Evolutionary conservation across 2,888 invertebrate genomes (phyloP), one percentile per base, ranked within the genome.

Genomic region (Alloplasta piceator): DNA sequence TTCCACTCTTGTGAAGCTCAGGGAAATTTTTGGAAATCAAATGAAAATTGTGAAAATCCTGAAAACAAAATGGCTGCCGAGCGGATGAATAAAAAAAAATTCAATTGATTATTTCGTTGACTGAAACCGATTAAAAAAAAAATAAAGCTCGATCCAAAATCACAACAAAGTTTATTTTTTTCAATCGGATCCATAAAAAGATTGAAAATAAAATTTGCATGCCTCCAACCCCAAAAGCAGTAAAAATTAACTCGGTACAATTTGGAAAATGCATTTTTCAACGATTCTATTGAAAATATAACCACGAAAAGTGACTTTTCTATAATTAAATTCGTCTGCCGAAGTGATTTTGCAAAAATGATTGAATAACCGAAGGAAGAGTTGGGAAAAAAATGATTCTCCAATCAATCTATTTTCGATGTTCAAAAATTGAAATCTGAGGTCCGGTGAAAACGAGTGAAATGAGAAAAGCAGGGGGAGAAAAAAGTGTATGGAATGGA

Each of bases 381-480:
- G 12, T 38, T 36, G 1, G 56, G 41, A 39, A 9, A 72, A n/a
- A 72, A 46, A 43, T 52, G 46, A 50, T 38, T 60, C 36, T 7
- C 16, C 67, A 36, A 55, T 41, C 60, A 67, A 52, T 72, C 41
- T 36, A 78, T 72, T 58, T 66, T 66, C 52, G 7, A 39, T 26
- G 12, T 41, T 16, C 12, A 72, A 73, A 74, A 73, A 81, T 77
- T 70, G 77, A 55, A 80, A 80, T 50, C 73, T 77, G 72, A 80
- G 73, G 76, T 73, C 73, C 14, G 48, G 10, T 43, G 7, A 48
- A 72, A 61, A 60, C 66, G 41, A 64, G 60, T 39, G 56, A 66
- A 74, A 52, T 48, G 58, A 46, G 66, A 56, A 68, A 77, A 52
- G 14, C 14, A n/a, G 63, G 16, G 12, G 48, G 26, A 7, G 14